These are phyloP conservation scores for Puffinus mauretanicus DNA, from an alignment of 2,113 vertebrate species.

Conservation along the genomic window DNA sequence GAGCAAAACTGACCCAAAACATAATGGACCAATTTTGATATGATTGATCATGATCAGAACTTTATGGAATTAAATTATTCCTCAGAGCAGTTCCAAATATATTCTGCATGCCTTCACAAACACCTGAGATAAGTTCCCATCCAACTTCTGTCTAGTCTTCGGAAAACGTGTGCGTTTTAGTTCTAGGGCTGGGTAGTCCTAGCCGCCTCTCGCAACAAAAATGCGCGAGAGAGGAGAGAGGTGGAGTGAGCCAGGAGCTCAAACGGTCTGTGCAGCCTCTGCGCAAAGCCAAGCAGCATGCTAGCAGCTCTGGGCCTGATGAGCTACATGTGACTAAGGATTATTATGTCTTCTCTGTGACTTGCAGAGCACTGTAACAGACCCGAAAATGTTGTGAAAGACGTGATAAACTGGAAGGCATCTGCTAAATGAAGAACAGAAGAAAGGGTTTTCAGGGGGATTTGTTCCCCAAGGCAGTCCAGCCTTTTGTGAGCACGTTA, in stretches of 20 bases:
- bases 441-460: background rate
- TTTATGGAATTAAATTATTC: background rate
- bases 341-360: background rate
- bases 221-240: background rate
- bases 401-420: background rate
- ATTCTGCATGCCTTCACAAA: background rate
- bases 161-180: fast-evolving
- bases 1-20: background rate
- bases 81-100: background rate
- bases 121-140: background rate
- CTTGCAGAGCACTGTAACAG: background rate
- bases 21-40: background rate
- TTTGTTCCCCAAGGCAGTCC: background rate
- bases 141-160: background rate
- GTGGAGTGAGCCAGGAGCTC: background rate
- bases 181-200: background rate
- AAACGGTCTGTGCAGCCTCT: background rate
- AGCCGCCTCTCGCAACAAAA: background rate
- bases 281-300: background rate
- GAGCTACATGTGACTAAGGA: background rate
- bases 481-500: background rate
- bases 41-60: background rate
- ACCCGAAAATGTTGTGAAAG: background rate
- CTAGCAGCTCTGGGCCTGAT: background rate
- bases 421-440: background rate